A percentile compares a stretch with the other conserved stretches of the same genome.
Evolutionary conservation across 2,888 invertebrate species (phyloP).

Genomic region (Lacanobia oleracea): DNA sequence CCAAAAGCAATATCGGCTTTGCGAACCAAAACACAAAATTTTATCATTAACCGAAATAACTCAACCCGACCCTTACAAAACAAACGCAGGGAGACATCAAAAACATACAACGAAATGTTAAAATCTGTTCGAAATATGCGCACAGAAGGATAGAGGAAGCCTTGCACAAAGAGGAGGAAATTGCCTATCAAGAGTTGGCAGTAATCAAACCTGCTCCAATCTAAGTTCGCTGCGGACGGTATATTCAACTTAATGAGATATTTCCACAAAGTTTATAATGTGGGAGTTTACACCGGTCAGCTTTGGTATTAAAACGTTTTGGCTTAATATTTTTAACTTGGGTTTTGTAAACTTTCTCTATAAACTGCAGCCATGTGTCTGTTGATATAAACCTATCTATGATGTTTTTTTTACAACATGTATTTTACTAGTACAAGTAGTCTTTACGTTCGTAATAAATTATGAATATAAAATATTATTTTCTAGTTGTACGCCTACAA

Average conservation of each 20-base stretch:
- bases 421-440: too few species aligned
- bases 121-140: conserved; percentile 82
- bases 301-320: conserved; percentile 10
- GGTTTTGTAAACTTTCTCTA: too few species aligned
- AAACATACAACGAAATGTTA: conserved; percentile 77
- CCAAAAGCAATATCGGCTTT: conserved; percentile 15
- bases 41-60: conserved; percentile 43
- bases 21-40: conserved; percentile 28
- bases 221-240: conserved; percentile 84
- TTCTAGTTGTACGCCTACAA: too few species aligned
- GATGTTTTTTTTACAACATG: too few species aligned
- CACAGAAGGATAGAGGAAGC: conserved; percentile 79
- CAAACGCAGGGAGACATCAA: conserved; percentile 73
- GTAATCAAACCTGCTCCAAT: conserved; percentile 83
- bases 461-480: too few species aligned
- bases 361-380: too few species aligned
- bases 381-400: too few species aligned
- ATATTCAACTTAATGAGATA: conserved; percentile 83
- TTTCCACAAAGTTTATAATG: conserved; percentile 72
- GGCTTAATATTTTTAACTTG: neutral
- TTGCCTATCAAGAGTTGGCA: conserved; percentile 87
- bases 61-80: conserved; percentile 50
- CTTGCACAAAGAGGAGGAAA: conserved; percentile 87
- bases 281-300: conserved; percentile 38
- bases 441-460: too few species aligned